Percentiles rank a stretch among this genome's conserved stretches.
phyloP scores from a whole-genome alignment of 2,888 invertebrate genomes.

The Coenonympha arcania region DNA sequence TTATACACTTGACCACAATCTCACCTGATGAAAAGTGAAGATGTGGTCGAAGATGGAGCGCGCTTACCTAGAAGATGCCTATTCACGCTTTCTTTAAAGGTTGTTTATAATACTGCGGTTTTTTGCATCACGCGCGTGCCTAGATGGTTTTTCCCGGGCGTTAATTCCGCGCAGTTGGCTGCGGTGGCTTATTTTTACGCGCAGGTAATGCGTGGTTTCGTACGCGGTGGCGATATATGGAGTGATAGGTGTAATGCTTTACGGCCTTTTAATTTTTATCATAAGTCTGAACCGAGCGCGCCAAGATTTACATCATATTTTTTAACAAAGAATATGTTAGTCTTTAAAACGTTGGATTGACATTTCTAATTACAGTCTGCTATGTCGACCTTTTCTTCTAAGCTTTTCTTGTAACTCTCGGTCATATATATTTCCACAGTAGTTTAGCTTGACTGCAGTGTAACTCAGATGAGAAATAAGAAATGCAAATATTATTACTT shows the following conservation, averaged over 20 bases:
- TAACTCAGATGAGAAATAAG: too few species aligned
- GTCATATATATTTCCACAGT: too few species aligned
- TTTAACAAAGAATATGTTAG: too few species aligned
- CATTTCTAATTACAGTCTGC: too few species aligned
- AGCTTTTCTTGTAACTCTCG: too few species aligned
- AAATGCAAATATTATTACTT: background rate
- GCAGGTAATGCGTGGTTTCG: conserved; percentile 41
- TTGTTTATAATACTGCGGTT: conserved; percentile 6
- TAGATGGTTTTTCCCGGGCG: conserved; percentile 28
- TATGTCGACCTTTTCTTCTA: too few species aligned
- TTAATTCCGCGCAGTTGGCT: conserved; percentile 41
- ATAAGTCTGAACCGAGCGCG: background rate
- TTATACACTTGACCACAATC: too few species aligned
- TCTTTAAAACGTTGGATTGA: background rate
- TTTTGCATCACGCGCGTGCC: conserved; percentile 9
- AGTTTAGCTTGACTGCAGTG: too few species aligned
- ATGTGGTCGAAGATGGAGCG: too few species aligned
- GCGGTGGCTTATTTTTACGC: conserved; percentile 34
- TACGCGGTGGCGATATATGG: conserved; percentile 30
- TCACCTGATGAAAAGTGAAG: too few species aligned
- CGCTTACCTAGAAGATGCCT: too few species aligned
- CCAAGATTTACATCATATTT: background rate
- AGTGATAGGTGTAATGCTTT: conserved; percentile 11
- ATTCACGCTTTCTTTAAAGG: too few species aligned
- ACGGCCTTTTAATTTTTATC: conserved; percentile 16